These are phyloP conservation scores for Malaclemys terrapin DNA, from an alignment of 2,113 vertebrate genomes.

Conservation along the genomic window DNA sequence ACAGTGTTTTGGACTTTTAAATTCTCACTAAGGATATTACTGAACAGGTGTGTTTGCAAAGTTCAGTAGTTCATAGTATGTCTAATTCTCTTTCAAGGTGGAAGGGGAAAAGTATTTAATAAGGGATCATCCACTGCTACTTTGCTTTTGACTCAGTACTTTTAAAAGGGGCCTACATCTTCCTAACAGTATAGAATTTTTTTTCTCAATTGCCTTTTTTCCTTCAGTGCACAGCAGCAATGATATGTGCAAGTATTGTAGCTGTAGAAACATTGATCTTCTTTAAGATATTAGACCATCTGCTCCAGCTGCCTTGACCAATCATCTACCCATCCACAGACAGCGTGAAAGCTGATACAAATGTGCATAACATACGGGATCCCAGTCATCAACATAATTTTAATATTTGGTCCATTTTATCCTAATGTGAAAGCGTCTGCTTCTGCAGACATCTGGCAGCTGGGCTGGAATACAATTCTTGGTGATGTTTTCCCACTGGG, in stretches of 20 bases:
- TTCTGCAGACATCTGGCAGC: neutral
- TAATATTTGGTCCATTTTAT: neutral
- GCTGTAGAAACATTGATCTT: neutral
- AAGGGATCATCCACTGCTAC: slow-evolving; percentile 16
- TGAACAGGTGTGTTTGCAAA: slow-evolving; percentile 34
- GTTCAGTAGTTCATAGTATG: slow-evolving; percentile 6
- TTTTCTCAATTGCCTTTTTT: neutral
- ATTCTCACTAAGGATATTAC: slow-evolving; percentile 16
- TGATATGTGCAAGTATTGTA: neutral
- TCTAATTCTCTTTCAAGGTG: slow-evolving; percentile 9
- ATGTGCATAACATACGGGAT: neutral
- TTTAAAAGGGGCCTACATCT: slow-evolving; percentile 1
- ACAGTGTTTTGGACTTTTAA: slow-evolving; percentile 9
- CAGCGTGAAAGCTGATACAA: neutral
- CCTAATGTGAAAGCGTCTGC: neutral
- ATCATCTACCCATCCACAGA: neutral
- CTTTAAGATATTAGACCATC: neutral
- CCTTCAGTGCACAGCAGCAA: neutral
- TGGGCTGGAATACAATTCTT: neutral
- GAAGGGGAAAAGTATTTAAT: neutral
- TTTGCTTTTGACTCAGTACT: slow-evolving; percentile 17
- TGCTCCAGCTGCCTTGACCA: neutral
- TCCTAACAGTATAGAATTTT: neutral
- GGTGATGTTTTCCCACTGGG: neutral
- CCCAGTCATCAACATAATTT: slow-evolving; percentile 2